Percentiles rank a stretch among this genome's conserved stretches.
Conservation (phyloP, 2,888 invertebrate genomes). For the Bombylius discolor region DNA sequence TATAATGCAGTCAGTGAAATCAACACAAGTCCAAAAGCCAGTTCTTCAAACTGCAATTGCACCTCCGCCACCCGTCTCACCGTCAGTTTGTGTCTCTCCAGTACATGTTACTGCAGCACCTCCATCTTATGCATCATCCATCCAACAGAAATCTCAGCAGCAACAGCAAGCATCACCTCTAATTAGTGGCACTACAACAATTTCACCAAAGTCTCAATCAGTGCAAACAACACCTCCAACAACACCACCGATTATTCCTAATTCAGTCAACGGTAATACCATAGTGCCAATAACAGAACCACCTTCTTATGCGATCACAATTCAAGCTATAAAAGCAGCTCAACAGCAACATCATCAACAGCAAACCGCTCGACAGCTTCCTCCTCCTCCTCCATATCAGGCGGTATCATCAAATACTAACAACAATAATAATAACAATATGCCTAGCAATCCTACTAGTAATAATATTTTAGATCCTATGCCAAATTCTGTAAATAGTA, state of each 20-base stretch:
- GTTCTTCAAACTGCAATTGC: conserved; percentile 89
- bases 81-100: conserved; percentile 37
- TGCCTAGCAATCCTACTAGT: conserved; percentile 7
- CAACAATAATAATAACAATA: conserved; percentile 16
- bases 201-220: conserved; percentile 39
- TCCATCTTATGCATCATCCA: conserved; percentile 69
- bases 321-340: conserved; percentile 52
- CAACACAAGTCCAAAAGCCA: conserved; percentile 91
- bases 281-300: conserved; percentile 73
- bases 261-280: conserved; percentile 35
- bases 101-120: conserved; percentile 47
- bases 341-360: conserved; percentile 28
- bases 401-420: conserved; percentile 22
- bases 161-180: conserved; percentile 44
- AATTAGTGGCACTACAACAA: conserved; percentile 33
- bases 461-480: conserved; percentile 22
- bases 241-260: conserved; percentile 43
- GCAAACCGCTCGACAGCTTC: conserved; percentile 41
- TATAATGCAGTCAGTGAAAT: conserved; percentile 93
- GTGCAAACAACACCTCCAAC: conserved; percentile 39
- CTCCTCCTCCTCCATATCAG: conserved; percentile 57
- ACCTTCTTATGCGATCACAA: conserved; percentile 82
- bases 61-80: conserved; percentile 64
- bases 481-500: conserved; percentile 4
- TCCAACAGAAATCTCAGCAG: conserved; percentile 52